These are phyloP conservation scores for Oopsacas minuta DNA, from an alignment of 37 sponge, comb jelly and placozoan species.

Conservation along the genomic window DNA sequence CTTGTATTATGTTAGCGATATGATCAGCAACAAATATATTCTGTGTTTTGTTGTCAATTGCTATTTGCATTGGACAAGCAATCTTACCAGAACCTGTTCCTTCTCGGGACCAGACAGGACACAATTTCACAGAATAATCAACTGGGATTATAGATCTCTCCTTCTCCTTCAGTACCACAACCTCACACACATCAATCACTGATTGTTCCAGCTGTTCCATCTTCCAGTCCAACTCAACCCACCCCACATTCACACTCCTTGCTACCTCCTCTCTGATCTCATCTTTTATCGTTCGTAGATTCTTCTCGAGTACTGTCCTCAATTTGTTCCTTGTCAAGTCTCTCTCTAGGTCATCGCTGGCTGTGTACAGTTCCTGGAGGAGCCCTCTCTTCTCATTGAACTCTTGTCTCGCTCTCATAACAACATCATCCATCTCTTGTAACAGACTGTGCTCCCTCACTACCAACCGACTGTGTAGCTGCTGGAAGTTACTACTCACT, in stretches of 20 bases:
- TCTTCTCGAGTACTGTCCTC: background rate
- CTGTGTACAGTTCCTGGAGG: background rate
- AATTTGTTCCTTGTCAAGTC: background rate
- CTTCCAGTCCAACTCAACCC: conserved; percentile 8
- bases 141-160: background rate
- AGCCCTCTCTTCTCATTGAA: background rate
- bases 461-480: background rate
- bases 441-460: background rate
- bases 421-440: background rate
- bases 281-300: background rate
- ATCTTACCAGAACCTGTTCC: background rate
- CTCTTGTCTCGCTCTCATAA: background rate
- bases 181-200: background rate
- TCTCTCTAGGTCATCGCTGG: background rate
- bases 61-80: background rate
- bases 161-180: conserved; percentile 13
- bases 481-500: background rate
- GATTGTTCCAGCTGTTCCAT: background rate
- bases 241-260: background rate
- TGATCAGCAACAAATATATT: background rate
- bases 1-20: background rate
- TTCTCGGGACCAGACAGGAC: conserved; percentile 18
- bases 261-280: background rate
- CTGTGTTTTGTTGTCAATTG: background rate
- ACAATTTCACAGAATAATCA: background rate